Conservation (phyloP, 2,113 vertebrate genomes). For the Salvelinus alpinus region DNA sequence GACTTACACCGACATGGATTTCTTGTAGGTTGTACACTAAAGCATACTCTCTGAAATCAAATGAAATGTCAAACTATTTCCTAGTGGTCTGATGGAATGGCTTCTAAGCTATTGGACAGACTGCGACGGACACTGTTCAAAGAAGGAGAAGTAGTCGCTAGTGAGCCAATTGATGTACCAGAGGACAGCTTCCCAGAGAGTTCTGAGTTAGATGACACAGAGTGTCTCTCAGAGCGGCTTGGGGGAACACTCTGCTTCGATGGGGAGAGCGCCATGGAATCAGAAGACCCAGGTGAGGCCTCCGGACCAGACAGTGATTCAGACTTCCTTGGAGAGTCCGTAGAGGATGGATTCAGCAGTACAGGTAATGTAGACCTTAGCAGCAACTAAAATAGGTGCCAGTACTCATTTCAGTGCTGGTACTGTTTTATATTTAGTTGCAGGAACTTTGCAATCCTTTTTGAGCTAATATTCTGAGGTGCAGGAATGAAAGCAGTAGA, state of each 20-base stretch:
- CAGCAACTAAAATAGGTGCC: background rate
- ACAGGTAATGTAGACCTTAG: conserved; percentile 59
- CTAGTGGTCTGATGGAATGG: conserved; percentile 62
- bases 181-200: conserved; percentile 79
- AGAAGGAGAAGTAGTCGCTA: conserved; percentile 57
- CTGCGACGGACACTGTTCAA: conserved; percentile 74
- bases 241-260: conserved; percentile 89
- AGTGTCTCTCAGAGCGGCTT: conserved; percentile 84
- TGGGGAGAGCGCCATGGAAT: conserved; percentile 49
- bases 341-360: conserved; percentile 72
- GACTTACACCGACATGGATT: no score
- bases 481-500: no score
- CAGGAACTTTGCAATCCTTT: no score
- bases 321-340: conserved; percentile 77
- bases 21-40: no score
- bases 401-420: background rate
- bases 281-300: conserved; percentile 56
- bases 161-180: conserved; percentile 25
- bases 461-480: no score
- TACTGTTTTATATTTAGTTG: no score
- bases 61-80: background rate
- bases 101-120: conserved; percentile 74
- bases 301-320: conserved; percentile 76
- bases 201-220: conserved; percentile 90
- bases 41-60: no score